Base-by-base conservation (phyloP, 92 coral and sea anemone species). In the Umimayanthus chanpuru region DNA sequence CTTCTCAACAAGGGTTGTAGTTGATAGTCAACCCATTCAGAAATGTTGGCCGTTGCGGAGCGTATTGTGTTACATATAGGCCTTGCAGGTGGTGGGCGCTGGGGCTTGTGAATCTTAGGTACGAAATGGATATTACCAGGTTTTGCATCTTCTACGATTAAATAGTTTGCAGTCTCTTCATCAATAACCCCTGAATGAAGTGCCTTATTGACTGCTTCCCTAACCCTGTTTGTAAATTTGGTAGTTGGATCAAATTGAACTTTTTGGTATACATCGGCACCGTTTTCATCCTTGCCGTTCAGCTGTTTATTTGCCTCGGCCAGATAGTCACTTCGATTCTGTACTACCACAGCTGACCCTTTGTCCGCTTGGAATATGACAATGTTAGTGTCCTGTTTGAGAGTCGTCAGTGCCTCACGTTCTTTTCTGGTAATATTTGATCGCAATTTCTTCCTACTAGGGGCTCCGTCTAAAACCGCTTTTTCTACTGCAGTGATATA, bases 21-120 rank as follows among this genome's bases (percentile, higher is more conserved):
- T 70, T 70, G 75, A 26, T 70, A 21, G 75, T 70, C 75, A 21
- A 70, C 75, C 75, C 75, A 70, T 70, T 70, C 75, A 70, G 75
- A 70, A 26, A 70, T 70, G 36, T 70, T 70, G n/a, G 75, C 68
- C 68, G 68, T 61, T 61, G 68, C 68, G 12, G 68, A 61, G 68
- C 68, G 68, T 61, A 61, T 61, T 61, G n/a, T 61, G 68, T 61
- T 61, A 61, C 68, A 61, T 61, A 61, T 61, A 23, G 68, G 68
- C 68, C 68, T 61, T 61, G 68, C 68, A 61, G 68, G 68, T 61
- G 68, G 68, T 61, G 68, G 68, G 68, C 68, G 68, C 68, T 61
- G 12, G 68, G 68, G 68, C 68, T 61, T 3, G 68, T 61, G 68
- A 61, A 61, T 61, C 68, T 61, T 61, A 61, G 68, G 68, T 61